Evolutionary conservation across 1,140 invertebrate genomes (phyloP).

Genomic region (Augochlora pura): DNA sequence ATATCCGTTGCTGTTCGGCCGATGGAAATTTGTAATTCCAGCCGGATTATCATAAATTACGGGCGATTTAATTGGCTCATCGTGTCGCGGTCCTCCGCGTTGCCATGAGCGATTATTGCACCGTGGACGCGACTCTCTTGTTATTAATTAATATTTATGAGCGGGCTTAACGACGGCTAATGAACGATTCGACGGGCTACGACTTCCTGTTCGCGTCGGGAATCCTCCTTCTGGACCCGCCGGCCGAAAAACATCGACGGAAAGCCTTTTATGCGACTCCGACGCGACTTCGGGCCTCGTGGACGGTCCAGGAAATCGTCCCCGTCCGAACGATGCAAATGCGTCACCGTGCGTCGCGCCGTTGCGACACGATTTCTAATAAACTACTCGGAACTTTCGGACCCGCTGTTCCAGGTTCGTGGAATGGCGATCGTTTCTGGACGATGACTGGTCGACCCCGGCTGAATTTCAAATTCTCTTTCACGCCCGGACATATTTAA

Average conservation of each 20-base stretch:
- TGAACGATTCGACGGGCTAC: constrained; percentile 47
- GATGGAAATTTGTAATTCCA: constrained; percentile 11
- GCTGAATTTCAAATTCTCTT: constrained; percentile 13
- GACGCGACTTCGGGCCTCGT: no score
- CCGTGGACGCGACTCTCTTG: constrained; percentile 42
- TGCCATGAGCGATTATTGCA: constrained; percentile 37
- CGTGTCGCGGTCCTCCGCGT: neutral
- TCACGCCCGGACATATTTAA: constrained; percentile 13
- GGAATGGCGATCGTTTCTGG: neutral
- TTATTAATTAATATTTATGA: constrained; percentile 58
- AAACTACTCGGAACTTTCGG: neutral
- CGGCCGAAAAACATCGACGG: constrained; percentile 46
- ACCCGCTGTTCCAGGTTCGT: neutral
- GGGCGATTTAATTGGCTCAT: constrained; percentile 14
- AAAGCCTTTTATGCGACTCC: constrained; percentile 43
- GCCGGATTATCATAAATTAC: constrained; percentile 28
- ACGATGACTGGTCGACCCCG: no score
- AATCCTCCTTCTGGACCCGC: constrained; percentile 28
- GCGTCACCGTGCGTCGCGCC: neutral
- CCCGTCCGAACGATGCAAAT: neutral
- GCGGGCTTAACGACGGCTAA: constrained; percentile 44
- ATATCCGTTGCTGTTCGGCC: neutral
- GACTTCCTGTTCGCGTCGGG: constrained; percentile 45
- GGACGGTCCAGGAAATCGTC: neutral
- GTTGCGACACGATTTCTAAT: constrained; percentile 1